These are phyloP conservation scores for Clarias gariepinus DNA, from an alignment of 2,113 vertebrate species.

Conservation along the genomic window DNA sequence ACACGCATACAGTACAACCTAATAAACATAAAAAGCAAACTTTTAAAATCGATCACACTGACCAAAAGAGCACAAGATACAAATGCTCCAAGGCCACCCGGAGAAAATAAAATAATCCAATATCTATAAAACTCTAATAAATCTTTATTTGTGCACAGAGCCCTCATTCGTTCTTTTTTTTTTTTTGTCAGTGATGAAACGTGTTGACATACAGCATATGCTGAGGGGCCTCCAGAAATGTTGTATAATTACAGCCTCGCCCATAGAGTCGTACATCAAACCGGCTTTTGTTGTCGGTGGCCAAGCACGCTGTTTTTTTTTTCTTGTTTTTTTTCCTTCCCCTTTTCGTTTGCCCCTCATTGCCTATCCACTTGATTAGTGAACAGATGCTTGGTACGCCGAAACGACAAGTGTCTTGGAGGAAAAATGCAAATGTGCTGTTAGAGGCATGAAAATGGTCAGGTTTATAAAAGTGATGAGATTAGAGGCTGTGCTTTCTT, in stretches of 20 bases:
- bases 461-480: background rate
- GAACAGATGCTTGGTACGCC: conserved; percentile 34
- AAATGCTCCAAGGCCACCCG: conserved; percentile 4
- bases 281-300: conserved; percentile 28
- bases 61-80: background rate
- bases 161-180: conserved; percentile 58
- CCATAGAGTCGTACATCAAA: conserved; percentile 63
- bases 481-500: background rate
- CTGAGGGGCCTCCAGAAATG: conserved; percentile 56
- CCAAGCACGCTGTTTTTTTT: conserved; percentile 11
- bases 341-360: conserved; percentile 1
- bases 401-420: conserved; percentile 13
- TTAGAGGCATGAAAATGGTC: background rate
- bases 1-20: conserved; percentile 32
- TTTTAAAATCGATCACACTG: background rate
- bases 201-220: conserved; percentile 61
- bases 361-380: conserved; percentile 19
- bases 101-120: conserved; percentile 38
- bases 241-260: conserved; percentile 62
- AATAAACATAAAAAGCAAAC: background rate
- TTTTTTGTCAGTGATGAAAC: conserved; percentile 67
- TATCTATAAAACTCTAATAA: conserved; percentile 58
- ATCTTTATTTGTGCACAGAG: conserved; percentile 63
- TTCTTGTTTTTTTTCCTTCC: conserved; percentile 5
- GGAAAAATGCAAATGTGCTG: background rate